A percentile compares a stretch with the other conserved stretches of the same genome.
Conservation (phyloP, 2,888 invertebrate species). For the Odiellus spinosus region DNA sequence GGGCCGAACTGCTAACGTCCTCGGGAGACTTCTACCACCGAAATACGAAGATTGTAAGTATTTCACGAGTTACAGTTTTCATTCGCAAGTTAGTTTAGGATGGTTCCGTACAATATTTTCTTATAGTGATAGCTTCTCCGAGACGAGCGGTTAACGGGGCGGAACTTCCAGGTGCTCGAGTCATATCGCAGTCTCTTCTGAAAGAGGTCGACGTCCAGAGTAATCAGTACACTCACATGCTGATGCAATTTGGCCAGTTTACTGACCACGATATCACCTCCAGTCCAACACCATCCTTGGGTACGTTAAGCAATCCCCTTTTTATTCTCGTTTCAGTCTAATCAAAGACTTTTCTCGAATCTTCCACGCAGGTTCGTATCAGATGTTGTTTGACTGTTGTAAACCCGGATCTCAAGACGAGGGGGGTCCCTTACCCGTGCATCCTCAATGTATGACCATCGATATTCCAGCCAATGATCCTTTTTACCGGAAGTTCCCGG, state of each 20-base stretch:
- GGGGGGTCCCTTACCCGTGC: slow-evolving; percentile 33
- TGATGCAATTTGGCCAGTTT: slow-evolving; percentile 88
- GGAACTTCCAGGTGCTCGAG: not conserved
- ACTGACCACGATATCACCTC: slow-evolving; percentile 87
- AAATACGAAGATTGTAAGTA: too few species aligned
- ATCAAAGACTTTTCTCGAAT: too few species aligned
- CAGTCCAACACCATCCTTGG: slow-evolving; percentile 43
- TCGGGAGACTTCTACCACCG: too few species aligned
- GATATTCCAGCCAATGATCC: slow-evolving; percentile 74
- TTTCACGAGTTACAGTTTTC: too few species aligned
- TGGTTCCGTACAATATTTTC: too few species aligned
- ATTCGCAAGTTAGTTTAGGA: too few species aligned
- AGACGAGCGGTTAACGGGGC: not conserved
- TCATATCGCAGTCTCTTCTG: slow-evolving; percentile 39
- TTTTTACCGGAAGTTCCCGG: slow-evolving; percentile 33
- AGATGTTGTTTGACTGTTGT: slow-evolving; percentile 21
- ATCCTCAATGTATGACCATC: slow-evolving; percentile 87
- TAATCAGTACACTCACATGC: slow-evolving; percentile 66
- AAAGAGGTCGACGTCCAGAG: slow-evolving; percentile 20
- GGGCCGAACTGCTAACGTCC: too few species aligned
- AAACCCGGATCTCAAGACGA: slow-evolving; percentile 8
- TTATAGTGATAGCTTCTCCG: not conserved
- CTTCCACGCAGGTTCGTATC: too few species aligned
- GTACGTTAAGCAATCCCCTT: too few species aligned
- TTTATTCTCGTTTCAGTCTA: too few species aligned